Evolutionary conservation across 1,140 invertebrate species (phyloP), one percentile per base, ranked within the genome.

Genomic region (Sminthurinus signatus): DNA sequence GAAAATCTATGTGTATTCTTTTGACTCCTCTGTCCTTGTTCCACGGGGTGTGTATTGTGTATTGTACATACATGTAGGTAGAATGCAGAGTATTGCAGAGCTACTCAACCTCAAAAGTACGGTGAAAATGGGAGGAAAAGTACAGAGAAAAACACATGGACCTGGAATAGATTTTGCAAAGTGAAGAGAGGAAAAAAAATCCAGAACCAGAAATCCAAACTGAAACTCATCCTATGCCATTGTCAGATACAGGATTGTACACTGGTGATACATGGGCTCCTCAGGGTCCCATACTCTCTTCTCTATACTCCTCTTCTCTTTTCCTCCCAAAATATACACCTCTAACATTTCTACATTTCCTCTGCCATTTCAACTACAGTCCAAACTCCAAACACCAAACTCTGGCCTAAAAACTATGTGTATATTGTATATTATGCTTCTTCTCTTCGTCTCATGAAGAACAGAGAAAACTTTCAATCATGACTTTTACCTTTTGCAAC

Each of bases 241-340:
- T 69, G 67, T 69, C 67, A 69, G 60, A 43, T 54, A 46, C 67
- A 69, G 67, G 67, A 62, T 65, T 56, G 62, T 59, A 52, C 52
- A 55, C 23, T 62, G 28, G 67, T 69, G 67, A 69, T 62, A 62
- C 51, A 69, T 65, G 67, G n/a, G 43, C 57, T 64, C 62, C 67
- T 69, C 44, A 60, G 62, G 67, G 62, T 42, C 58, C 59, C 59
- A 61, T 66, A 43, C 39, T 14, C 23, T n/a, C n/a, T n/a, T n/a
- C n/a, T 23, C 31, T 31, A 32, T 25, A 32, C 32, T 31, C 42
- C 32, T 27, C 54, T 32, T 36, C 19, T 57, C 32, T n/a, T 51
- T 28, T 19, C 50, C 56, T 60, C 36, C 27, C 48, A 12, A 27
- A 48, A 28, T n/a, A n/a, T 48, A 62, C 62, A 57, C 42, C 54